Evolutionary conservation across 2,797 vertebrate genomes (phyloP).

Genomic region (Pipistrellus pipistrellus): DNA sequence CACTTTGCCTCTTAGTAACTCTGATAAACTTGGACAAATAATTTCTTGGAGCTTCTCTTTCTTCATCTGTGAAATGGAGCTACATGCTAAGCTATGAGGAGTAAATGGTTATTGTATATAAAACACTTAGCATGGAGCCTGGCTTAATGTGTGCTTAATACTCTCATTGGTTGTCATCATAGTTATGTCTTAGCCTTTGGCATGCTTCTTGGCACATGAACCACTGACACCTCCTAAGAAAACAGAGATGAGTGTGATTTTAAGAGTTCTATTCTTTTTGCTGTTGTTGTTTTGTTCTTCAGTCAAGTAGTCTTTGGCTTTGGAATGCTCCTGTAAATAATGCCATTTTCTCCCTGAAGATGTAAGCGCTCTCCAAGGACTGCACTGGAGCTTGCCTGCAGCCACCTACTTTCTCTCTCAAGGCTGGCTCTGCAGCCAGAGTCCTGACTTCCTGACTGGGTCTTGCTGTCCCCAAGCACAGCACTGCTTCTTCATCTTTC

Average conservation of each 20-base stretch:
- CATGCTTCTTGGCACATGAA: not conserved
- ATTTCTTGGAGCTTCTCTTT: not conserved
- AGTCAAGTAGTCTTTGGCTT: not conserved
- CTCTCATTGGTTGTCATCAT: not conserved
- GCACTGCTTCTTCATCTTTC: not conserved
- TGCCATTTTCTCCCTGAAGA: not conserved
- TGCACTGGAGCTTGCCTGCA: no score
- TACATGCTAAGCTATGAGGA: not conserved
- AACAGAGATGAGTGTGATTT: not conserved
- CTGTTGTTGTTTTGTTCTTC: not conserved
- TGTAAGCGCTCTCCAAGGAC: not conserved
- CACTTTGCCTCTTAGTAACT: not conserved
- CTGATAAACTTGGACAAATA: not conserved
- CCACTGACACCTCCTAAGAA: not conserved
- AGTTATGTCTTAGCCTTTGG: not conserved
- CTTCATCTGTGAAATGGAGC: slow-evolving; percentile 4
- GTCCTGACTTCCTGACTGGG: not conserved
- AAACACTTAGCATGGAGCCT: not conserved
- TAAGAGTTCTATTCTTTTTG: not conserved
- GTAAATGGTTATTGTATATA: not conserved
- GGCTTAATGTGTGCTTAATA: no score
- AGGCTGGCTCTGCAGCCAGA: no score
- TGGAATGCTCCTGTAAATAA: slow-evolving; percentile 10
- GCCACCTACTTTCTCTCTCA: no score
- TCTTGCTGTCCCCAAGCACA: not conserved